Percentiles rank a stretch among this genome's conserved stretches.
These are phyloP conservation scores for Plebejus argus DNA, from an alignment of 2,888 invertebrate genomes.

Conservation along the genomic window DNA sequence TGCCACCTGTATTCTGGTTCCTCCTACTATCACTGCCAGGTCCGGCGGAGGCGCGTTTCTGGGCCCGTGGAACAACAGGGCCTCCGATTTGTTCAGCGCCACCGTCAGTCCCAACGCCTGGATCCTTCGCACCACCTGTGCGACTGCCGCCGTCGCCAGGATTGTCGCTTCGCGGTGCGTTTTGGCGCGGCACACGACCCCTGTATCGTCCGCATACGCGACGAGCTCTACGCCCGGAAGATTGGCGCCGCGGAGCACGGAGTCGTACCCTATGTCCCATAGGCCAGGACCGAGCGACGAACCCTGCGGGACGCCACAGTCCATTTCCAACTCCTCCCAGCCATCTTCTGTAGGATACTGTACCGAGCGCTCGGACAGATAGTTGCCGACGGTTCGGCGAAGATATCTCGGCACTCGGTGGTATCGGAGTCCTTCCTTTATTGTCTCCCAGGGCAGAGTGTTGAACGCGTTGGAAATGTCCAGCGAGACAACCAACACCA, in stretches of 20 bases:
- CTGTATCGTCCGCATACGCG: not conserved
- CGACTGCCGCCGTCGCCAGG: not conserved
- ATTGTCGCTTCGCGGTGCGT: not conserved
- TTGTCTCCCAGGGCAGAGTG: no score
- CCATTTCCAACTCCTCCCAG: not conserved
- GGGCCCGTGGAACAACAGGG: not conserved
- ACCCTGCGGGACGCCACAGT: no score
- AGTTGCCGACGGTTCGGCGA: no score
- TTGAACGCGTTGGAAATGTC: no score
- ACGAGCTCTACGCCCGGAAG: no score
- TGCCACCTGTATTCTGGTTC: not conserved
- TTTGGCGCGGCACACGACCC: not conserved
- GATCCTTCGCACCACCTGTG: no score
- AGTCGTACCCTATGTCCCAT: not conserved
- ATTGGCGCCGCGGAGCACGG: not conserved
- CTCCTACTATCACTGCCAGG: not conserved
- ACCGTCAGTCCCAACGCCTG: not conserved
- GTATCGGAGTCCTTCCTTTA: no score
- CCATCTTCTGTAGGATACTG: not conserved
- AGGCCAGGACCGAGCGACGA: no score
- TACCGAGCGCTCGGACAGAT: no score
- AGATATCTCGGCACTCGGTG: no score
- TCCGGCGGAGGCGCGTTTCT: not conserved
- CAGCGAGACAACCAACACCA: no score
- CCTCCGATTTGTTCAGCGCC: not conserved